phyloP scores from a whole-genome alignment of 1,140 invertebrate genomes.

The Thalassaphorura encarpata region DNA sequence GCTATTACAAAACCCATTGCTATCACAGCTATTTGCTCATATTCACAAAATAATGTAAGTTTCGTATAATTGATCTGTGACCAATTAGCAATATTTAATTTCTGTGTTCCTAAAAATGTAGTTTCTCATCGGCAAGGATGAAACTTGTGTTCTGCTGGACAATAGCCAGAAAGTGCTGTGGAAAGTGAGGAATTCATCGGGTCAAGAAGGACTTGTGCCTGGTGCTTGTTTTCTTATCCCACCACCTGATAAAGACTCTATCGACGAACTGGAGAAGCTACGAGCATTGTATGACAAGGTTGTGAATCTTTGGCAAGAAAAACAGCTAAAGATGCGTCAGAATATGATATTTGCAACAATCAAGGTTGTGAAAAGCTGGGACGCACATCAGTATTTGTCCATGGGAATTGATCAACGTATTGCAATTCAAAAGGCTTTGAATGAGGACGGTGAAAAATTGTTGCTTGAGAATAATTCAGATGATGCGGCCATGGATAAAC shows the following conservation, averaged over 20 bases:
- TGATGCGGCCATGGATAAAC: constrained; percentile 75
- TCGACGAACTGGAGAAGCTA: constrained; percentile 72
- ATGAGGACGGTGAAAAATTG: constrained; percentile 93
- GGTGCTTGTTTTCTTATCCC: constrained; percentile 78
- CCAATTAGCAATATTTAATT: background rate
- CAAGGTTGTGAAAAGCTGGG: constrained; percentile 92
- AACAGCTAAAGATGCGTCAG: constrained; percentile 82
- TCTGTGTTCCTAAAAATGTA: constrained; percentile 45
- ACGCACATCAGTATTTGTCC: constrained; percentile 81
- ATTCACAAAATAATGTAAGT: no score
- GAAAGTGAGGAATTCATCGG: constrained; percentile 69
- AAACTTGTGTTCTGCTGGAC: constrained; percentile 80
- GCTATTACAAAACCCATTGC: constrained; percentile 68
- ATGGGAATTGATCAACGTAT: constrained; percentile 93
- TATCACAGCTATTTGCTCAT: constrained; percentile 78
- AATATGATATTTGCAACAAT: constrained; percentile 99
- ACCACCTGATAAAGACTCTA: constrained; percentile 79
- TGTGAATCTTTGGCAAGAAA: constrained; percentile 87
- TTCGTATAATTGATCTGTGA: background rate
- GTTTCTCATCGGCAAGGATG: constrained; percentile 79
- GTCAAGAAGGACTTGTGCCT: constrained; percentile 77
- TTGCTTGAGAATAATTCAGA: constrained; percentile 84
- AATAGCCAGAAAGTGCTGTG: constrained; percentile 87
- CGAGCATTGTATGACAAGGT: constrained; percentile 79
- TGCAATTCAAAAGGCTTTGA: constrained; percentile 84